These are phyloP conservation scores for Orchestes rusci DNA, from an alignment of 2,888 invertebrate genomes.

Conservation along the genomic window DNA sequence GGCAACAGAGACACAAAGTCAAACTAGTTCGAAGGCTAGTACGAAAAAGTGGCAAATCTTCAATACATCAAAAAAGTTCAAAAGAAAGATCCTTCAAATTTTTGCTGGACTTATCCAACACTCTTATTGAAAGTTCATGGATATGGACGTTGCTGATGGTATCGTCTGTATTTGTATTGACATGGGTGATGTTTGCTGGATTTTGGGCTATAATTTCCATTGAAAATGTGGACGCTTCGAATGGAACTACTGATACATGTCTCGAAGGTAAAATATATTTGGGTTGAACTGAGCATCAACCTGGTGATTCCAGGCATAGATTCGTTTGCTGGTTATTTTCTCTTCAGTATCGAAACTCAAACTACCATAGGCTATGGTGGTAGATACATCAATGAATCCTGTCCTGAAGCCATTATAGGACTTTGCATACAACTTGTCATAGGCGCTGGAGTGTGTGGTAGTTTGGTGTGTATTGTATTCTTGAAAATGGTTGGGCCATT, in stretches of 20 bases:
- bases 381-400: slow-evolving; percentile 68
- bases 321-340: slow-evolving; percentile 58
- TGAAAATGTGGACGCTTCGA: slow-evolving; percentile 61
- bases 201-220: slow-evolving; percentile 73
- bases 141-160: slow-evolving; percentile 59
- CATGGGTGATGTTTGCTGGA: slow-evolving; percentile 73
- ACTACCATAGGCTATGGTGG: slow-evolving; percentile 79
- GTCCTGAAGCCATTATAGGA: slow-evolving; percentile 54
- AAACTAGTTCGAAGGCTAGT: slow-evolving; percentile 30
- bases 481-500: slow-evolving; percentile 58
- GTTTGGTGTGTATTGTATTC: slow-evolving; percentile 49
- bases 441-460: slow-evolving; percentile 44
- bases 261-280: slow-evolving; percentile 28
- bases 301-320: slow-evolving; percentile 45
- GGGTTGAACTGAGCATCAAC: no score
- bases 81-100: slow-evolving; percentile 27
- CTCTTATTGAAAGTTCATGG: slow-evolving; percentile 68
- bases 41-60: slow-evolving; percentile 34
- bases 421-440: slow-evolving; percentile 30
- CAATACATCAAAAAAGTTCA: slow-evolving; percentile 30
- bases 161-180: slow-evolving; percentile 55
- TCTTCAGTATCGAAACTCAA: slow-evolving; percentile 80
- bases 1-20: slow-evolving; percentile 22
- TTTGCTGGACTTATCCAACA: slow-evolving; percentile 51
- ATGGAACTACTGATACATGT: slow-evolving; percentile 41